These are phyloP conservation scores for Tetropium fuscum DNA, from an alignment of 2,888 invertebrate genomes.

Conservation along the genomic window DNA sequence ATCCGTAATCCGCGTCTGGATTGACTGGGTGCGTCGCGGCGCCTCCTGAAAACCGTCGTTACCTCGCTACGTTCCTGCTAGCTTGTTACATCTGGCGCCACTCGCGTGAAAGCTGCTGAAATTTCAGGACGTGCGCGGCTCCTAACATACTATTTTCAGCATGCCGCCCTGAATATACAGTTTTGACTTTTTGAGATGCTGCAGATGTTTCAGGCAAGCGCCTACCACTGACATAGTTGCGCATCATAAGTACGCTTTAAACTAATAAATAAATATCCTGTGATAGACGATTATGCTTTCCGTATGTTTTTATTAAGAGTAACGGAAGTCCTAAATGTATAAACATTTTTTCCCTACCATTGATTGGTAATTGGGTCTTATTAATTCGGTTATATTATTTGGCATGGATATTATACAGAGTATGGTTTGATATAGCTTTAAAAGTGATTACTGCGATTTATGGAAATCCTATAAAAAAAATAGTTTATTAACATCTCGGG, in stretches of 20 bases:
- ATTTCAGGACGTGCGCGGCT: constrained; percentile 10
- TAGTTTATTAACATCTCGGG: too few species aligned
- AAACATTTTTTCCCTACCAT: too few species aligned
- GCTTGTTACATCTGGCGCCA: constrained; percentile 49
- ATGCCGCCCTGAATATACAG: constrained; percentile 14
- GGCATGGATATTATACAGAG: too few species aligned
- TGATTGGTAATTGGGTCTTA: too few species aligned
- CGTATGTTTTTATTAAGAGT: too few species aligned
- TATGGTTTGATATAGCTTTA: too few species aligned
- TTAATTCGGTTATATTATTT: too few species aligned
- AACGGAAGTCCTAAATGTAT: too few species aligned
- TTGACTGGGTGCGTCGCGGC: constrained; percentile 37
- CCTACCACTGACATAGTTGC: not conserved
- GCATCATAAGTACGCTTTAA: not conserved
- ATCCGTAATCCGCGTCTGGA: constrained; percentile 17
- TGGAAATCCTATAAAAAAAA: too few species aligned
- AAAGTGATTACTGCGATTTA: too few species aligned
- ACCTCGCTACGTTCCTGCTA: constrained; percentile 46
- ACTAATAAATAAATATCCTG: too few species aligned
- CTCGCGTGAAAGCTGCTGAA: constrained; percentile 53
- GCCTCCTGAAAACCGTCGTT: constrained; percentile 50
- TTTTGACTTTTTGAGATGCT: constrained; percentile 8
- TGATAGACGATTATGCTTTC: too few species aligned
- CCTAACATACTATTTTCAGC: constrained; percentile 20
- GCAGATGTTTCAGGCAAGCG: constrained; percentile 14